A percentile compares a stretch with the other conserved stretches of the same genome.
phyloP scores from a whole-genome alignment of 2,888 invertebrate species.

The Pachliopta kotzebuea region DNA sequence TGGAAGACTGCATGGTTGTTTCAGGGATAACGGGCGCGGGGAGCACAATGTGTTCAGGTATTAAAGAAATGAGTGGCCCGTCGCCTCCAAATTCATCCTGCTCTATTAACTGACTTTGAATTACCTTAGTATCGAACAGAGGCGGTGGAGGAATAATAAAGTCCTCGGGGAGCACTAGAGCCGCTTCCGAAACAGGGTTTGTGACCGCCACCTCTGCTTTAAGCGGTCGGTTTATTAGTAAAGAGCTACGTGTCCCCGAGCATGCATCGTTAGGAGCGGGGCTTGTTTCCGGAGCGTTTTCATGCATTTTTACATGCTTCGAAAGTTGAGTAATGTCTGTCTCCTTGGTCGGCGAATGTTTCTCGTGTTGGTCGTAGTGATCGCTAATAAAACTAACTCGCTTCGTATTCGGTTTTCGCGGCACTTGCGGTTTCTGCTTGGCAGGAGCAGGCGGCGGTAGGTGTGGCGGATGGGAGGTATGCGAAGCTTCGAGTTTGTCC shows the following conservation, averaged over 20 bases:
- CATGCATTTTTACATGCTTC: slow-evolving; percentile 60
- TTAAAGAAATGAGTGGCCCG: slow-evolving; percentile 61
- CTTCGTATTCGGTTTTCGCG: slow-evolving; percentile 72
- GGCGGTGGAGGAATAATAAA: slow-evolving; percentile 76
- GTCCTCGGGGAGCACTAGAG: slow-evolving; percentile 63
- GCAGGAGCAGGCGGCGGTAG: slow-evolving; percentile 46
- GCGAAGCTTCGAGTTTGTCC: slow-evolving; percentile 44
- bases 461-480: slow-evolving; percentile 31
- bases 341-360: slow-evolving; percentile 48
- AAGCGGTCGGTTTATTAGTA: slow-evolving; percentile 66
- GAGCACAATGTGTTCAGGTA: slow-evolving; percentile 64
- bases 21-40: slow-evolving; percentile 66
- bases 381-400: slow-evolving; percentile 77
- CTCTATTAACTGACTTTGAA: slow-evolving; percentile 54
- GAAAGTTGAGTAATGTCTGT: slow-evolving; percentile 44
- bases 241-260: slow-evolving; percentile 56
- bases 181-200: slow-evolving; percentile 54
- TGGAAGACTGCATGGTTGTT: slow-evolving; percentile 72
- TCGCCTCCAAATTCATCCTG: slow-evolving; percentile 49
- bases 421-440: slow-evolving; percentile 72
- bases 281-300: slow-evolving; percentile 43
- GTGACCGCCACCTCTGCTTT: slow-evolving; percentile 53
- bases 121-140: slow-evolving; percentile 70
- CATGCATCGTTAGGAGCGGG: slow-evolving; percentile 75
- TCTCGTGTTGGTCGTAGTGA: slow-evolving; percentile 49